phyloP scores from a whole-genome alignment of 2,797 vertebrate genomes.

The Rhadinocentrus ornatus region DNA sequence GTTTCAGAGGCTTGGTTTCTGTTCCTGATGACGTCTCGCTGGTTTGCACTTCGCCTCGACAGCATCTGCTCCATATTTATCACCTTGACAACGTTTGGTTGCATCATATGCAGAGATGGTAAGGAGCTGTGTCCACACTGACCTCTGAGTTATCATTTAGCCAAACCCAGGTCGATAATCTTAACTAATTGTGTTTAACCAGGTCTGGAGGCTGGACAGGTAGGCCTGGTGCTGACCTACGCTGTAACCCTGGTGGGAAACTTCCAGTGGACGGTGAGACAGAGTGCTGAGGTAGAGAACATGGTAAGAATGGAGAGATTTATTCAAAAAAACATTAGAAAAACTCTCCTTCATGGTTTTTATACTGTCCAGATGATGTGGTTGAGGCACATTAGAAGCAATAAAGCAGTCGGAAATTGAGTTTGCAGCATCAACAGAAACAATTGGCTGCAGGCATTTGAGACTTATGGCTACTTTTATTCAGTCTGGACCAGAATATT shows the following conservation, averaged over 20 bases:
- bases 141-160: background rate
- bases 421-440: no score
- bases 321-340: no score
- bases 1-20: constrained; percentile 93
- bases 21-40: constrained; percentile 93
- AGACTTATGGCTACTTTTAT: no score
- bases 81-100: constrained; percentile 86
- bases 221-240: constrained; percentile 91
- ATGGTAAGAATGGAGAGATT: constrained; percentile 78
- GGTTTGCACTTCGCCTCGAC: constrained; percentile 94
- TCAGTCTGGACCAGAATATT: no score
- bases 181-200: background rate
- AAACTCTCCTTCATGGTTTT: no score
- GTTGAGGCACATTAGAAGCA: no score
- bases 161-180: background rate
- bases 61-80: constrained; percentile 92
- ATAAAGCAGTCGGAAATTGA: no score
- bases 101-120: constrained; percentile 88
- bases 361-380: no score
- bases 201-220: constrained; percentile 88
- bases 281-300: constrained; percentile 95
- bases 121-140: constrained; percentile 19
- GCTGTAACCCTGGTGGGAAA: constrained; percentile 90
- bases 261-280: constrained; percentile 95
- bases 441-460: no score